Percentiles rank a stretch among this genome's conserved stretches.
phyloP scores from a whole-genome alignment of 2,113 vertebrate genomes.

The Dipodomys ordii region DNA sequence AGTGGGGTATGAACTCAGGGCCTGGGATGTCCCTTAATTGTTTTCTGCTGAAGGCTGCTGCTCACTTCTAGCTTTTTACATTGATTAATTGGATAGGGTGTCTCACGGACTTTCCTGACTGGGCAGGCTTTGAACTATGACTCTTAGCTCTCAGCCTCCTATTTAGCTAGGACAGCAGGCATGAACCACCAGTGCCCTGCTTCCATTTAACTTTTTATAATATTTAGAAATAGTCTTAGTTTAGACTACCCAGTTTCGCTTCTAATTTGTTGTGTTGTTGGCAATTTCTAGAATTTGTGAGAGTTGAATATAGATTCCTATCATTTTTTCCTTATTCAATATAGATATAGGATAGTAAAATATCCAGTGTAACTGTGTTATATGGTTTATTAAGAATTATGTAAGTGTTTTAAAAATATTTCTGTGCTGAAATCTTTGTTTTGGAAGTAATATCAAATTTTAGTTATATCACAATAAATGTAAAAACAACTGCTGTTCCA shows the following conservation, averaged over 20 bases:
- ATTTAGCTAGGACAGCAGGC: no score
- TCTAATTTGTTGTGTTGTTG: constrained; percentile 20
- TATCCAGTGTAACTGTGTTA: background rate
- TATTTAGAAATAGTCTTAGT: constrained; percentile 11
- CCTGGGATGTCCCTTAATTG: no score
- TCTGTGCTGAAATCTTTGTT: constrained; percentile 24
- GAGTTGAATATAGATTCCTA: background rate
- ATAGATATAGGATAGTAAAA: background rate
- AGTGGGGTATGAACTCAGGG: no score
- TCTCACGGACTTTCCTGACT: no score
- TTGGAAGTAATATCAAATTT: constrained; percentile 29
- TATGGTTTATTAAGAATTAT: background rate
- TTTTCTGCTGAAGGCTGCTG: no score
- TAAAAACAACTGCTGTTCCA: background rate
- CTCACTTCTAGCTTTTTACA: no score
- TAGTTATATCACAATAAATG: background rate
- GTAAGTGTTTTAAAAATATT: constrained; percentile 35
- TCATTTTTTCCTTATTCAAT: constrained; percentile 39
- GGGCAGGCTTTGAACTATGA: no score
- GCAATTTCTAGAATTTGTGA: constrained; percentile 29
- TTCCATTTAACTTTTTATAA: background rate
- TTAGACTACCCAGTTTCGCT: background rate
- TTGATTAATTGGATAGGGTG: no score
- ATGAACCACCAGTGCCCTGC: no score
- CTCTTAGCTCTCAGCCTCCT: no score